Conservation (phyloP, 2,113 vertebrate species). For the Fregata magnificens region DNA sequence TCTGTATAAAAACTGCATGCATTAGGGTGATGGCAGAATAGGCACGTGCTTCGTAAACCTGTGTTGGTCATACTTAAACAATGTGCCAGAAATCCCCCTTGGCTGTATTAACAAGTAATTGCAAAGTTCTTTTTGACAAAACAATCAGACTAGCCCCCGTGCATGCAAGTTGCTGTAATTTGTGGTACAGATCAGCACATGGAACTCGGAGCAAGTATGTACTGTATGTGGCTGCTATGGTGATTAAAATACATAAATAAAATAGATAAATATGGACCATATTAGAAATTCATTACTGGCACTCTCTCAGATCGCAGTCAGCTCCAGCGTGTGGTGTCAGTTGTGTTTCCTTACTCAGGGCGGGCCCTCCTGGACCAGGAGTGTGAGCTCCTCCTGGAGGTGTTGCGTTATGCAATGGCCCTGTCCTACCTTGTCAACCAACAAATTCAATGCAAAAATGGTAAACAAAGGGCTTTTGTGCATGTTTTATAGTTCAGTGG, state of each 20-base stretch:
- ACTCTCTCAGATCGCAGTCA: background rate
- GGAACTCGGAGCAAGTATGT: constrained; percentile 3
- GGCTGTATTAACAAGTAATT: background rate
- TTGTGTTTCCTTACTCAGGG: background rate
- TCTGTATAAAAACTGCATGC: background rate
- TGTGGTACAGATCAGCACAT: background rate
- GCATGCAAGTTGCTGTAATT: background rate
- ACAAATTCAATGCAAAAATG: background rate
- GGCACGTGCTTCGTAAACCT: background rate
- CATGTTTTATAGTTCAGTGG: background rate
- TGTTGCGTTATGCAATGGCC: background rate
- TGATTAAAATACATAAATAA: constrained; percentile 40
- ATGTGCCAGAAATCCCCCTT: background rate
- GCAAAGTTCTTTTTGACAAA: background rate
- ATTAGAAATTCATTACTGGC: constrained; percentile 60
- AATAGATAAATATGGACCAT: constrained; percentile 51
- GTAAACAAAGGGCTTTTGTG: constrained; percentile 45
- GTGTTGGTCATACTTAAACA: background rate
- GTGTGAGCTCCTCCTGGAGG: background rate
- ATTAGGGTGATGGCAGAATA: background rate
- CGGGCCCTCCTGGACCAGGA: background rate
- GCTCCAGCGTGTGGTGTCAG: background rate
- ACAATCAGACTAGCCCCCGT: background rate
- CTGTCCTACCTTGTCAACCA: constrained; percentile 33
- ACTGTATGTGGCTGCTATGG: constrained; percentile 54